phyloP scores from a whole-genome alignment of 2,113 vertebrate species.

The Lasiurus cinereus region DNA sequence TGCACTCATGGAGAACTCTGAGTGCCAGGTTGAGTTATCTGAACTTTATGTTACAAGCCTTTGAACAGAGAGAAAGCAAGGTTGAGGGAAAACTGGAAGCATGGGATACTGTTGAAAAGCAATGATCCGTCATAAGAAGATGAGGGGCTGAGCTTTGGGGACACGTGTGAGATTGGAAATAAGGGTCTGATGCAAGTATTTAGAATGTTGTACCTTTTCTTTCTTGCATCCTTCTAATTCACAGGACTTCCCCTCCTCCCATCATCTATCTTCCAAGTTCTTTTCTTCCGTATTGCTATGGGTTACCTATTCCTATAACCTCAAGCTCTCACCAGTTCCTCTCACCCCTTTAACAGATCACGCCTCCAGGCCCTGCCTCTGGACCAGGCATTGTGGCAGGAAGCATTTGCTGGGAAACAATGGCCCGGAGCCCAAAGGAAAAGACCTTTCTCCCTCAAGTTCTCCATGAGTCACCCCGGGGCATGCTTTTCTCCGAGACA shows the following conservation, averaged over 20 bases:
- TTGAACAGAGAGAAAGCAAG: conserved; percentile 15
- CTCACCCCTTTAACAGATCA: neutral
- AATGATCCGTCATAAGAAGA: neutral
- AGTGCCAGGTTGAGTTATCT: neutral
- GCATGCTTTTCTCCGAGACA: conserved; percentile 26
- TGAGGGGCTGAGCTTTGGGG: neutral
- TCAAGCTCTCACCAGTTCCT: neutral
- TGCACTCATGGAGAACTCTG: neutral
- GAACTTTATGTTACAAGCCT: neutral
- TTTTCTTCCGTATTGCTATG: neutral
- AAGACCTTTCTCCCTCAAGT: neutral
- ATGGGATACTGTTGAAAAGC: neutral
- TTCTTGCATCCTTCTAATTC: conserved; percentile 5
- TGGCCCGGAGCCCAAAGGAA: neutral
- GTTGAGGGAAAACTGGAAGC: neutral
- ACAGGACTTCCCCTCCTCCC: neutral
- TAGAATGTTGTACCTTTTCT: neutral
- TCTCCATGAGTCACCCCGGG: conserved; percentile 12
- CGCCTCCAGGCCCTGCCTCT: neutral
- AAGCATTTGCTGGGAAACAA: neutral
- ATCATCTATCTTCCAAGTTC: neutral
- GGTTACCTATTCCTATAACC: neutral
- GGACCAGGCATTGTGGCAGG: neutral
- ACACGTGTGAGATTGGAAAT: neutral
- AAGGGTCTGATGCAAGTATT: conserved; percentile 36